Percentiles rank a stretch among this genome's conserved stretches.
phyloP scores from a whole-genome alignment of 2,888 invertebrate species.

The Andricus curvator region DNA sequence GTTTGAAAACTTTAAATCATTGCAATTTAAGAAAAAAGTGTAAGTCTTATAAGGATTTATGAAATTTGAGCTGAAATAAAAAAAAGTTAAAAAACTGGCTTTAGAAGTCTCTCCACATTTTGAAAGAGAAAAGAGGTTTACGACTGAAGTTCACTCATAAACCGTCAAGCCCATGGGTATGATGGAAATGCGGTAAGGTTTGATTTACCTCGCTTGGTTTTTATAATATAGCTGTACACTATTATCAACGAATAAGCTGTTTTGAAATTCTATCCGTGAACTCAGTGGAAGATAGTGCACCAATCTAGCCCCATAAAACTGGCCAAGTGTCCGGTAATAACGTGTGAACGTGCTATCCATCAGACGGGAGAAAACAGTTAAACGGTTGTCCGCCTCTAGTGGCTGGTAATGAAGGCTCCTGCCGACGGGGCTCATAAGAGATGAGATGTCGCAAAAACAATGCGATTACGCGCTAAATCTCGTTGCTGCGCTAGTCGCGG shows the following conservation, averaged over 20 bases:
- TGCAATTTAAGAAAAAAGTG: not conserved
- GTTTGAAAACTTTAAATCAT: not conserved
- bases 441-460: conserved; percentile 60
- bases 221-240: no score
- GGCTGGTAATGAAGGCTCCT: conserved; percentile 62
- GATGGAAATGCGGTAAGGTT: no score
- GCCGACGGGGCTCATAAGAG: conserved; percentile 46
- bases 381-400: conserved; percentile 61
- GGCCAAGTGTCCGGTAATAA: conserved; percentile 70
- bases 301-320: conserved; percentile 72
- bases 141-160: no score
- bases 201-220: no score
- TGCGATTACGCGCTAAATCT: conserved; percentile 30
- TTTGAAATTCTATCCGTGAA: not conserved
- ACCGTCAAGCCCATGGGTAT: no score
- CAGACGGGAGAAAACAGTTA: conserved; percentile 72
- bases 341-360: conserved; percentile 75
- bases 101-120: no score
- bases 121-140: no score
- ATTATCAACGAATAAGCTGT: no score
- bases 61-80: no score
- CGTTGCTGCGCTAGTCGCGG: not conserved
- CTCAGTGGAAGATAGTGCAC: conserved; percentile 53
- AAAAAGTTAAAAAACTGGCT: no score
- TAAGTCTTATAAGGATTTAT: no score